Evolutionary conservation across 2,113 vertebrate species (phyloP).

Genomic region (Periophthalmus modestus): DNA sequence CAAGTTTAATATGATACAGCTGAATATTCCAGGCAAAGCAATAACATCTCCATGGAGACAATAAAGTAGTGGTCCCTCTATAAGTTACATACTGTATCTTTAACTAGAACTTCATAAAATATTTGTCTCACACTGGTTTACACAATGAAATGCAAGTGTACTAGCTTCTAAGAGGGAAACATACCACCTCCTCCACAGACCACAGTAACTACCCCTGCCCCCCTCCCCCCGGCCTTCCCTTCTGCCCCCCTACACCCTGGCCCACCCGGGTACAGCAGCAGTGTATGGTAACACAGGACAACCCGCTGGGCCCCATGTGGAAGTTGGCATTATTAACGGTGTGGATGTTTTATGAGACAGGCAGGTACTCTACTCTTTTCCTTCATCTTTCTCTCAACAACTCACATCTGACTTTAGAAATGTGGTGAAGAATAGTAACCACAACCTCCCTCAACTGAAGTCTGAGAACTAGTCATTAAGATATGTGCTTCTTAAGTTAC

Average conservation of each 20-base stretch:
- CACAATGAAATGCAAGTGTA: background rate
- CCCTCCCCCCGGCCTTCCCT: background rate
- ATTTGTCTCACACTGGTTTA: background rate
- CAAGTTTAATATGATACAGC: too few relatives aligned
- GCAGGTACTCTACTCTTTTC: conserved; percentile 63
- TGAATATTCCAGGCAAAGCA: too few relatives aligned
- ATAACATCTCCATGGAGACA: too few relatives aligned
- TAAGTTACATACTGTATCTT: too few relatives aligned
- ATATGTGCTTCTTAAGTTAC: background rate
- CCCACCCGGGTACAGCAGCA: conserved; percentile 62
- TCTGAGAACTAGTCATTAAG: background rate
- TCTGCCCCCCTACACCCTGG: conserved; percentile 21
- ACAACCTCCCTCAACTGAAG: conserved; percentile 16
- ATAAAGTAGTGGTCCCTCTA: too few relatives aligned
- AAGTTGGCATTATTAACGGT: conserved; percentile 60
- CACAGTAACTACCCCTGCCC: conserved; percentile 4
- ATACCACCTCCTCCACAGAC: conserved; percentile 39
- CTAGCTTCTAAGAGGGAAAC: background rate
- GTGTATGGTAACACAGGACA: conserved; percentile 51
- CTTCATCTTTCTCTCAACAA: conserved; percentile 53
- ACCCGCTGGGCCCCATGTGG: conserved; percentile 60
- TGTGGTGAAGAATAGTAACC: conserved; percentile 44
- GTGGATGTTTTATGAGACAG: conserved; percentile 65
- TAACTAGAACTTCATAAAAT: background rate
- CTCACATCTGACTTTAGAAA: conserved; percentile 41